These are phyloP conservation scores for human DNA, from an alignment of 2,113 vertebrate species.

Conservation along the genomic window DNA sequence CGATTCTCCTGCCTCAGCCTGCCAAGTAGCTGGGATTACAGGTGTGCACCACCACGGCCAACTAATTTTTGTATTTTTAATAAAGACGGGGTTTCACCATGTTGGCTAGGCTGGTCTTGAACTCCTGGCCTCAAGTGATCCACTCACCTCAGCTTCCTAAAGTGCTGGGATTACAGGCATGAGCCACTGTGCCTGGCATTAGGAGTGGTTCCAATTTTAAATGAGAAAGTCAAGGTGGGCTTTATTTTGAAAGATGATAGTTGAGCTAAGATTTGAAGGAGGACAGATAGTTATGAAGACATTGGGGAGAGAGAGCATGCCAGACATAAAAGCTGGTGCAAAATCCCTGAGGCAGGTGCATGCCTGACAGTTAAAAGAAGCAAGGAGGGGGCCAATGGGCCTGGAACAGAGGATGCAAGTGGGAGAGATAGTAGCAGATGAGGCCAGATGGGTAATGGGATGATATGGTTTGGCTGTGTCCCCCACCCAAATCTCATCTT, in stretches of 20 bases:
- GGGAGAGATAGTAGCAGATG: background rate
- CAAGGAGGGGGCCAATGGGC: background rate
- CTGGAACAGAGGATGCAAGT: background rate
- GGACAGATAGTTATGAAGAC: background rate
- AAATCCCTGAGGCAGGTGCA: background rate
- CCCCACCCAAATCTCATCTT: no score
- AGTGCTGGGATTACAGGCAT: background rate
- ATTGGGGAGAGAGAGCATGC: background rate
- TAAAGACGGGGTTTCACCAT: background rate
- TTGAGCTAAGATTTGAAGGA: conserved; percentile 14
- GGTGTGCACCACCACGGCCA: no score
- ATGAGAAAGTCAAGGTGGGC: background rate
- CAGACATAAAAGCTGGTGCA: background rate
- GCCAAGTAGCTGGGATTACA: background rate
- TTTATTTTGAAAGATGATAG: conserved; percentile 1
- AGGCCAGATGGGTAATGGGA: background rate
- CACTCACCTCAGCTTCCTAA: background rate
- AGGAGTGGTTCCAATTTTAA: background rate
- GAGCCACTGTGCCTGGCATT: background rate
- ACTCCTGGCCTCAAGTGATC: background rate
- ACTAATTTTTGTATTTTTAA: background rate
- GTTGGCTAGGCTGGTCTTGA: background rate
- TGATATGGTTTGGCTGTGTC: no score
- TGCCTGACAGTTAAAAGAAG: background rate
- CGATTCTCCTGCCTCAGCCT: background rate